Base-by-base conservation (phyloP, 2,113 vertebrate species). In the Ammospiza caudacuta region DNA sequence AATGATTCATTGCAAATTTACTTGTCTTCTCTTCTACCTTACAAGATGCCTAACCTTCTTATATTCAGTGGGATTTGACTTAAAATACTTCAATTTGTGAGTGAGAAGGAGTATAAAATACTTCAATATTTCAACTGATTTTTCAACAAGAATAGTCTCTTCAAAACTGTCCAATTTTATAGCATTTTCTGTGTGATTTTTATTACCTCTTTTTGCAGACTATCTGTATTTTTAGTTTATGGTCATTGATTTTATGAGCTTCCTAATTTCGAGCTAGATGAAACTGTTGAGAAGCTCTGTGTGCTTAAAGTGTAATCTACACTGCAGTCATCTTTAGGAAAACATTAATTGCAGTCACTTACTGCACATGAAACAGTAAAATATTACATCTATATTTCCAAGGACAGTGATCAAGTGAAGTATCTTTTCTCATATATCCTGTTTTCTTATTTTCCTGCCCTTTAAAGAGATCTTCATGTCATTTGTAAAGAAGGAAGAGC, bases 171-270 rank as follows among this genome's bases (percentile, higher is more conserved):
- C 12, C 4, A 82, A 43, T 81, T 92, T 91, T 84, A 92, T 75
- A 47, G 68, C 7, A 28, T 75, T 78, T 67, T 58, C 28, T 67
- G 75, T 77, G 62, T 67, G 15, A 67, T 73, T 85, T 94, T 95
- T 90, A 87, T 88, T 91, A 44, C 23, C 23, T 69, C 18, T 86
- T 90, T 94, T 89, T 92, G 72, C 73, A 91, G 77, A 81, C 77
- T 81, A 78, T 91, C 61, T 91, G 23, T 84, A 74, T 67, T 92
- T 96, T 96, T 80, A 74, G 55, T 84, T 95, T 95, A 89, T 89
- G 74, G 69, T 75, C 61, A 84, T 67, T 92, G 90, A 94, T 92
- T 95, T 94, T 96, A 96, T 57, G 35, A 82, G 52, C 35, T 81
- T 78, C 61, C 66, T 89, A 83, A 92, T 95, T 96, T 91, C 2